phyloP scores from a whole-genome alignment of 2,113 vertebrate species.

The Smithornis capensis region DNA sequence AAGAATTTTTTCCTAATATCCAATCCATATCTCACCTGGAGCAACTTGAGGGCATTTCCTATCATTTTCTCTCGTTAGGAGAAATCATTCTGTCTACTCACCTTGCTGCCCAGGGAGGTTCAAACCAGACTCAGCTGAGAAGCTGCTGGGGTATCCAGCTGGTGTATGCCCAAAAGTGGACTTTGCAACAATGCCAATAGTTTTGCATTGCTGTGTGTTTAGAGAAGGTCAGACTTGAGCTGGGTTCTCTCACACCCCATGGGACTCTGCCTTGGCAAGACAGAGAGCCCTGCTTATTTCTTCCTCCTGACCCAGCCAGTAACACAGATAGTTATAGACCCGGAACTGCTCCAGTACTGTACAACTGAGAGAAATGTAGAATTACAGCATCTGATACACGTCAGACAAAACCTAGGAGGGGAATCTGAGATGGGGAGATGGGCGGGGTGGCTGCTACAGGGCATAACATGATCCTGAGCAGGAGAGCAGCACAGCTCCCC shows the following conservation, averaged over 20 bases:
- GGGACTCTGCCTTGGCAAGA: neutral
- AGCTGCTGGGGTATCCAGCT: neutral
- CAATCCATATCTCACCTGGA: neutral
- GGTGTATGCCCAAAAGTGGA: neutral
- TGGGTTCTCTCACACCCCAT: neutral
- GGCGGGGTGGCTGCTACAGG: neutral
- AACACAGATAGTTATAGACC: neutral
- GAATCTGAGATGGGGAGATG: rapidly evolving
- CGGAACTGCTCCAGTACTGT: neutral
- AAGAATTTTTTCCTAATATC: neutral
- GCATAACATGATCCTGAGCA: rapidly evolving
- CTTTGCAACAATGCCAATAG: neutral
- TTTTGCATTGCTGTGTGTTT: neutral
- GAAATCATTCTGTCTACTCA: neutral
- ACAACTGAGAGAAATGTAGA: neutral
- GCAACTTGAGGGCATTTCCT: neutral
- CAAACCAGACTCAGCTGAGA: neutral
- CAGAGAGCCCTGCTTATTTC: neutral
- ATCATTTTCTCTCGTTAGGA: neutral
- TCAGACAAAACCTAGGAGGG: neutral
- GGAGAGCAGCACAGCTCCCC: neutral
- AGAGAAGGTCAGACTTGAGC: neutral
- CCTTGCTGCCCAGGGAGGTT: neutral
- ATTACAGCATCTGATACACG: neutral
- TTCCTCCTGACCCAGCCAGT: neutral